A percentile compares a stretch with the other conserved stretches of the same genome.
phyloP scores from a whole-genome alignment of 2,797 vertebrate species.

The Urophycis tenuis region DNA sequence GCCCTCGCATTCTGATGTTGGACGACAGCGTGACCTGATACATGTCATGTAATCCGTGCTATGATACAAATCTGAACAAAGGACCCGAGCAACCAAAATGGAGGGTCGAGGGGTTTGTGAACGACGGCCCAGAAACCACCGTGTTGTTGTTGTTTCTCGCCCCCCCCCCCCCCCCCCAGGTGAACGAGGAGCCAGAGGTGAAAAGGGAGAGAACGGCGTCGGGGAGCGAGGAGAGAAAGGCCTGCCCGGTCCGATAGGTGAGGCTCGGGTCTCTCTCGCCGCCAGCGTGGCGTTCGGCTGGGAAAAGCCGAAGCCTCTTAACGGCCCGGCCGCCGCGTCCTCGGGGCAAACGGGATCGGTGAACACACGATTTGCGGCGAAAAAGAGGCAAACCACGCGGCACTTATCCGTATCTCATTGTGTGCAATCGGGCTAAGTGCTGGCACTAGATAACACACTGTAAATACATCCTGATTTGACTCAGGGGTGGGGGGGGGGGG shows the following conservation, averaged over 20 bases:
- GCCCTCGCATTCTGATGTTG: too few species aligned
- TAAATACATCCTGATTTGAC: neutral
- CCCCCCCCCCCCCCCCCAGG: conserved; percentile 75
- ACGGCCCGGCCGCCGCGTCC: neutral
- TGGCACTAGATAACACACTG: neutral
- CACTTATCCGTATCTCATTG: neutral
- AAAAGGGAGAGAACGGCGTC: conserved; percentile 79
- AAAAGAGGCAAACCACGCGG: neutral
- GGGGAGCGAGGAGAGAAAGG: conserved; percentile 89
- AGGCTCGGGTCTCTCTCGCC: neutral
- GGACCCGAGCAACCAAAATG: too few species aligned
- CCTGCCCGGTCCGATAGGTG: conserved; percentile 85
- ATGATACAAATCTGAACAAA: too few species aligned
- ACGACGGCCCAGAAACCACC: neutral
- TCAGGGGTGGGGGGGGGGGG: too few species aligned
- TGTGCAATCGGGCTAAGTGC: neutral
- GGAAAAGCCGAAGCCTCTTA: neutral
- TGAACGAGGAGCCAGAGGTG: conserved; percentile 84
- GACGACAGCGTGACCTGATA: too few species aligned
- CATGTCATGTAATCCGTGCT: too few species aligned
- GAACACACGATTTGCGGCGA: neutral
- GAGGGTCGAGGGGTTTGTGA: too few species aligned
- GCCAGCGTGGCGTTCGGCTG: neutral
- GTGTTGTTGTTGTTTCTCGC: neutral
- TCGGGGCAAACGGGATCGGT: neutral